phyloP scores from a whole-genome alignment of 2,888 invertebrate species.

The Xestia rhomboidea region DNA sequence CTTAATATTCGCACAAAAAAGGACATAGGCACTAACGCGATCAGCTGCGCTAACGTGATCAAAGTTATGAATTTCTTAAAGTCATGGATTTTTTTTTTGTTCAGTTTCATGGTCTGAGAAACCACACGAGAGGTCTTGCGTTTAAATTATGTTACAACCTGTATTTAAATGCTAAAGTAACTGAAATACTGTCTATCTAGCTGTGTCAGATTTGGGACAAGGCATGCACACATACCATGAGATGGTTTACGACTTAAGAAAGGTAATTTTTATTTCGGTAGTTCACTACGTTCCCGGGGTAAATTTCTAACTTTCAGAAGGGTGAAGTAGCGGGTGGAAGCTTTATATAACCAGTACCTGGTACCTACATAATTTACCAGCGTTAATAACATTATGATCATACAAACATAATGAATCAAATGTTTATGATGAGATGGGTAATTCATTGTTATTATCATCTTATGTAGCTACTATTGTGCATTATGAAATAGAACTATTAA shows the following conservation, averaged over 20 bases:
- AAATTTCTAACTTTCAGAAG: neutral
- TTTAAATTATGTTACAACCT: too few species aligned
- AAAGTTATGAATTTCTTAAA: too few species aligned
- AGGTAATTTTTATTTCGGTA: neutral
- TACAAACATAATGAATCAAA: neutral
- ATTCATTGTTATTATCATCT: neutral
- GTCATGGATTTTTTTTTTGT: too few species aligned
- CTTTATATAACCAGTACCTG: neutral
- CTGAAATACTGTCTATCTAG: neutral
- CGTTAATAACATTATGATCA: neutral
- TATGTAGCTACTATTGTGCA: neutral
- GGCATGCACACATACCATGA: neutral
- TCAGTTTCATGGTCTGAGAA: too few species aligned
- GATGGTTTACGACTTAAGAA: neutral
- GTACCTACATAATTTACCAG: neutral
- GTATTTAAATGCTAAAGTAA: too few species aligned
- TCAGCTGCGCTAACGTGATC: too few species aligned
- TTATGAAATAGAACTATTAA: neutral
- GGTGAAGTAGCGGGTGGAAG: neutral
- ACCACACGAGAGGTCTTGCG: neutral
- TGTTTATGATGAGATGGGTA: neutral
- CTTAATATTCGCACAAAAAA: neutral
- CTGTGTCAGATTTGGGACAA: neutral
- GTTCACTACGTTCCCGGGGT: too few species aligned
- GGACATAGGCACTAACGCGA: too few species aligned